Conservation (phyloP, 2,113 vertebrate genomes). For the Anoplopoma fimbria region DNA sequence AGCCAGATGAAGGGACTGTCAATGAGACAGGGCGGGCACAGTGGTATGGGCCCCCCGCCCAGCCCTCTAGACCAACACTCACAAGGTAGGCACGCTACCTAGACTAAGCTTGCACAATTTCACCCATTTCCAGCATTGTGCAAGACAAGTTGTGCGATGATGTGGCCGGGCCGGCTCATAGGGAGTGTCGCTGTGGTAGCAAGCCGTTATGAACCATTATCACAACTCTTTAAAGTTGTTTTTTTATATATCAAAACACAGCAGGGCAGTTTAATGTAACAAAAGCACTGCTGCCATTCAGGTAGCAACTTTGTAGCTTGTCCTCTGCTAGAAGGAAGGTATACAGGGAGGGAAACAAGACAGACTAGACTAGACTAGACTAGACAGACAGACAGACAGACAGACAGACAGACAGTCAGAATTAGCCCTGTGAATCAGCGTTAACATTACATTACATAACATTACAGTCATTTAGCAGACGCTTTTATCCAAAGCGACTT, state of each 20-base stretch:
- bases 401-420: not conserved
- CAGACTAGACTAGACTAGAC: too few relatives aligned
- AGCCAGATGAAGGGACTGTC: constrained; percentile 93
- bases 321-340: not conserved
- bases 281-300: not conserved
- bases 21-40: constrained; percentile 87
- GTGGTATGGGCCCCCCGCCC: constrained; percentile 93
- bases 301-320: not conserved
- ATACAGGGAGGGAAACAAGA: not conserved
- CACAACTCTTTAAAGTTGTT: not conserved
- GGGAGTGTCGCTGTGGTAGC: constrained; percentile 11
- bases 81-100: constrained; percentile 85
- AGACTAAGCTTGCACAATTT: not conserved
- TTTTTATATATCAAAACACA: not conserved
- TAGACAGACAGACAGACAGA: not conserved
- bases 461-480: too few relatives aligned
- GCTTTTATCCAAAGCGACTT: too few relatives aligned
- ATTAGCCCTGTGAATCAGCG: constrained; percentile 6
- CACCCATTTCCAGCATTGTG: constrained; percentile 22
- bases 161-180: not conserved
- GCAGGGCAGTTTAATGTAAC: not conserved
- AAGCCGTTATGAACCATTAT: not conserved
- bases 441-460: constrained; percentile 20
- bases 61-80: constrained; percentile 98
- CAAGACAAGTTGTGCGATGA: constrained; percentile 8